A percentile compares a stretch with the other conserved stretches of the same genome.
Conservation (phyloP, 2,113 vertebrate genomes). For the Pangasianodon gigas region DNA sequence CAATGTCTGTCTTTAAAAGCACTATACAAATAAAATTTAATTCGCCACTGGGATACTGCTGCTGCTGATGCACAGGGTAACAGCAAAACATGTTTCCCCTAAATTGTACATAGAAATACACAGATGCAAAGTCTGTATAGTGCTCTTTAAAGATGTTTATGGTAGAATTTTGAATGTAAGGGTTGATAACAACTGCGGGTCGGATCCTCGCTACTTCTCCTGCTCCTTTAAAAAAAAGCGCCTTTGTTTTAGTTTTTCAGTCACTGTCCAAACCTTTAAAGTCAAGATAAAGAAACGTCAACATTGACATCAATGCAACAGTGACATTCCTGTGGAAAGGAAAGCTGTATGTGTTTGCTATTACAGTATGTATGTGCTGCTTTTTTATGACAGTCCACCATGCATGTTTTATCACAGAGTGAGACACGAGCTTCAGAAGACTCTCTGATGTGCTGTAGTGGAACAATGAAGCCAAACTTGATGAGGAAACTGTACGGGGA, state of each 20-base stretch:
- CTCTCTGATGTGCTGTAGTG: neutral
- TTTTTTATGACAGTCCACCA: neutral
- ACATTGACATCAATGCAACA: neutral
- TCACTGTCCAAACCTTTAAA: neutral
- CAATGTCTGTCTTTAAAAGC: neutral
- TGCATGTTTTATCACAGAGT: constrained; percentile 6
- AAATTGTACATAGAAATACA: neutral
- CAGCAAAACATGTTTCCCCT: neutral
- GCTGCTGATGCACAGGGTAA: neutral
- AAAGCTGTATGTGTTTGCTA: neutral
- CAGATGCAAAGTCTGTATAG: neutral
- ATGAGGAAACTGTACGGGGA: neutral
- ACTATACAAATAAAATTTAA: neutral
- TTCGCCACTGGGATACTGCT: too few species aligned
- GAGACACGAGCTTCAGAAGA: neutral
- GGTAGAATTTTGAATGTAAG: neutral
- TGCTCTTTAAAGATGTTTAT: neutral
- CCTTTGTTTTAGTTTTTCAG: neutral
- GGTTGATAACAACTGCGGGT: neutral
- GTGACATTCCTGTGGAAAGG: neutral
- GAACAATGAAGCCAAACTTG: neutral
- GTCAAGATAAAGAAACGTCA: neutral
- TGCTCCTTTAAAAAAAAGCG: neutral
- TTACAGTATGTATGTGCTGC: neutral
- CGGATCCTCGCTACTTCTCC: neutral